Conservation (phyloP, 2,888 invertebrate genomes). For the Eustalomyia histrio region DNA sequence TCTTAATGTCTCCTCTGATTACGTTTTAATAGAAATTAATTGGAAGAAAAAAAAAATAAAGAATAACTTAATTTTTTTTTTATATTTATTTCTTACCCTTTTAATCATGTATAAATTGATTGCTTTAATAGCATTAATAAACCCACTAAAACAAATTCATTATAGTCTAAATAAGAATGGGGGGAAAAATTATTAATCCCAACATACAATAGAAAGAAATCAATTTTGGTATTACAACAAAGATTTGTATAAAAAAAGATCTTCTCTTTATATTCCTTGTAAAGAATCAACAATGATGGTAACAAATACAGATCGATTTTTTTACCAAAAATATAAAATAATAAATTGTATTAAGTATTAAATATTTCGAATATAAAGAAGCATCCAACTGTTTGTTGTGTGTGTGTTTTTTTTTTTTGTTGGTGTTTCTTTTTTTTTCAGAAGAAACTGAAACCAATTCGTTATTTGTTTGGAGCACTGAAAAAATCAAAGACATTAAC, state of each 20-base stretch:
- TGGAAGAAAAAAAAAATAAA: conserved; percentile 28
- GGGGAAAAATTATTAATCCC: conserved; percentile 39
- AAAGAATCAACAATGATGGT: background rate
- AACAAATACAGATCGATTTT: conserved; percentile 49
- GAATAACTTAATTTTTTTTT: conserved; percentile 8
- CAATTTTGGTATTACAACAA: conserved; percentile 51
- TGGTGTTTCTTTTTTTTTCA: background rate
- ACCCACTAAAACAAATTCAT: conserved; percentile 53
- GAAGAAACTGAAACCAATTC: conserved; percentile 49
- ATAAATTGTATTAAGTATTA: conserved; percentile 22
- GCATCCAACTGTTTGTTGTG: conserved; percentile 40
- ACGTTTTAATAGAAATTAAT: conserved; percentile 55
- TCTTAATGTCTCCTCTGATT: conserved; percentile 29
- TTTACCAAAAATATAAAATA: conserved; percentile 49
- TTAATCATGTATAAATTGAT: conserved; percentile 56
- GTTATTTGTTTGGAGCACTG: conserved; percentile 40
- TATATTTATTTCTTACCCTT: background rate
- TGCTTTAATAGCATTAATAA: conserved; percentile 60
- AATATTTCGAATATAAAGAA: conserved; percentile 15
- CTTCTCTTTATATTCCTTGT: background rate
- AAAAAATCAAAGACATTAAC: conserved; percentile 66
- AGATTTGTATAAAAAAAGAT: background rate
- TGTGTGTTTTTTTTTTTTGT: too few species aligned
- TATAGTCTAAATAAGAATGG: background rate
- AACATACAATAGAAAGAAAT: conserved; percentile 52